phyloP scores from a whole-genome alignment of 2,888 invertebrate species.

The Caenorhabditis afra region DNA sequence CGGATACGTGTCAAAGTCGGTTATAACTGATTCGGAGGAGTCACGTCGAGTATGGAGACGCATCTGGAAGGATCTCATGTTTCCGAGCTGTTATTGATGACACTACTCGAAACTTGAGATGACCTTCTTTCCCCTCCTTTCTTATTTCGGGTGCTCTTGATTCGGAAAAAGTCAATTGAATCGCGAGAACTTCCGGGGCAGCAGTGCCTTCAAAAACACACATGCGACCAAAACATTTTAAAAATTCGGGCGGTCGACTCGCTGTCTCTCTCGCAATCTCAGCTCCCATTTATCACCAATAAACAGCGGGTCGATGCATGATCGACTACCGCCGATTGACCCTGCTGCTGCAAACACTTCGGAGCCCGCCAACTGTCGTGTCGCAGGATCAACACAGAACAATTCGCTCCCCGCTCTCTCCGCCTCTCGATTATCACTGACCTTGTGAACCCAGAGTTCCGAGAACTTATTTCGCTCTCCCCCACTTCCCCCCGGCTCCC shows the following conservation, averaged over 20 bases:
- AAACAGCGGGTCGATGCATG: constrained; percentile 16
- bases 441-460: constrained; percentile 9
- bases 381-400: constrained; percentile 2
- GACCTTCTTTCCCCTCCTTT: background rate
- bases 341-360: constrained; percentile 24
- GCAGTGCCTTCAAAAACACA: background rate
- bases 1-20: too few relatives aligned
- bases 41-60: background rate
- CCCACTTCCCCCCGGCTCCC: background rate
- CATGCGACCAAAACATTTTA: constrained; percentile 3
- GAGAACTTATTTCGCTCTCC: background rate
- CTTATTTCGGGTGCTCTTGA: background rate
- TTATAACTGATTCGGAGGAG: background rate
- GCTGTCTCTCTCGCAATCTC: background rate
- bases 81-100: constrained; percentile 12
- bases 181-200: background rate
- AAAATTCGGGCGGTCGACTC: background rate
- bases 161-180: background rate
- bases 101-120: constrained; percentile 17
- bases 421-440: background rate
- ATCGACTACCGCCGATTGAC: constrained; percentile 14
- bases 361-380: constrained; percentile 4
- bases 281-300: constrained; percentile 14
- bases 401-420: background rate
- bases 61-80: background rate